Base-by-base conservation (phyloP, 2,888 invertebrate genomes). In the Protophormia terraenovae region DNA sequence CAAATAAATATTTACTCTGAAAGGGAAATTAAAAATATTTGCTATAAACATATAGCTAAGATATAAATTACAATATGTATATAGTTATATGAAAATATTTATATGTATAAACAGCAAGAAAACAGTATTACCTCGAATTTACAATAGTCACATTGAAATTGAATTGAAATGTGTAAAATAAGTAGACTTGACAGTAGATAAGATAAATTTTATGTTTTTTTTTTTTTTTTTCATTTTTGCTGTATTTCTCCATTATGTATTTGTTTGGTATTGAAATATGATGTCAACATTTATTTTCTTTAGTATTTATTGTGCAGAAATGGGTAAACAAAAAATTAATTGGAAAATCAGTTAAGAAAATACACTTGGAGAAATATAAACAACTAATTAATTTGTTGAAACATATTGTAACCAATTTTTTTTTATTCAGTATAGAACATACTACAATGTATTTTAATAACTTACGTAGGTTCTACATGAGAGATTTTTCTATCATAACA, bases 271-370 rank as follows among this genome's bases (percentile, higher is more conserved):
- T 78, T 64, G 41, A 80, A 66, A 45, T 80, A 35, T 73, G 67
- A 79, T 79, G 55, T 79, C 79, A 79, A 47, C 53, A 64, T 50
- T 47, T 53, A 75, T 64, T 29, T 64, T 75, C 22, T 32, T 35
- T 35, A 53, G 2, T 5, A 12, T 41, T 29, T 41, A 16, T n/a
- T 45, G 29, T 22, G 19, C 41, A 45, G n/a, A 55, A 71, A 27
- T 27, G 19, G 27, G 58, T 58, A 19, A 58, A 8, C 16, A 27
- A 29, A 14, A 24, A 53, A 10, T 16, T 29, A 55, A 45, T 8
- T 24, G 5, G n/a, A 8, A 27, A 19, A 27, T 19, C 1, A 29
- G 19, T 32, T 24, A 16, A 22, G 50, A 41, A 41, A 67, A 22
- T 35, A 19, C 67, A 22, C 32, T 50, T 6, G 50, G 14, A 35